phyloP scores from a whole-genome alignment of 92 coral and sea anemone species.

The Epizoanthus fatuus region DNA sequence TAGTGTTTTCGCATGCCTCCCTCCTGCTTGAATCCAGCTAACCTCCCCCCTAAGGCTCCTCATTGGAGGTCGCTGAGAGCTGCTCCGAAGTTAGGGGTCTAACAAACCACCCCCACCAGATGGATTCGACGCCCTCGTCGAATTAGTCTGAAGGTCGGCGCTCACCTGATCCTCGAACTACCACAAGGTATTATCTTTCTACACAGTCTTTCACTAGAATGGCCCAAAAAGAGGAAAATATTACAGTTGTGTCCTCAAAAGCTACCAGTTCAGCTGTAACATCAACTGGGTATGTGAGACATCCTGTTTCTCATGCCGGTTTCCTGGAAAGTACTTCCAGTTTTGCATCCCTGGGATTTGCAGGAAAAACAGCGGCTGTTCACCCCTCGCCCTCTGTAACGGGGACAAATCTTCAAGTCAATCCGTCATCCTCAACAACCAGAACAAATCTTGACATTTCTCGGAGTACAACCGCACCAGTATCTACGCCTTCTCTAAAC shows the following conservation, averaged over 20 bases:
- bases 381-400: not conserved
- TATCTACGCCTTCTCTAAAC: not conserved
- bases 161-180: no score
- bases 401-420: not conserved
- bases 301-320: not conserved
- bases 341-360: not conserved
- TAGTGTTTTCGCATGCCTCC: no score
- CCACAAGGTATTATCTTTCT: not conserved
- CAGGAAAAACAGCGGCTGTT: not conserved
- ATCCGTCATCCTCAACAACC: not conserved
- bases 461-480: not conserved
- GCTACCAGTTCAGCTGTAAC: not conserved
- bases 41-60: no score
- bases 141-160: no score
- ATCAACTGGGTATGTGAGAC: not conserved
- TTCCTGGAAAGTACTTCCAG: conserved; percentile 1
- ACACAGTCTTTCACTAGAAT: not conserved
- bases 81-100: no score
- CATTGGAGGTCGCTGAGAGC: no score
- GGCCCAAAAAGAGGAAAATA: not conserved
- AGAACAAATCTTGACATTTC: not conserved
- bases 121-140: no score
- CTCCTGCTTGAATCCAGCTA: no score
- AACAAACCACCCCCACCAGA: no score
- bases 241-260: conserved; percentile 5